Evolutionary conservation across 2,888 invertebrate species (phyloP).

Genomic region (Atethmia centrago): DNA sequence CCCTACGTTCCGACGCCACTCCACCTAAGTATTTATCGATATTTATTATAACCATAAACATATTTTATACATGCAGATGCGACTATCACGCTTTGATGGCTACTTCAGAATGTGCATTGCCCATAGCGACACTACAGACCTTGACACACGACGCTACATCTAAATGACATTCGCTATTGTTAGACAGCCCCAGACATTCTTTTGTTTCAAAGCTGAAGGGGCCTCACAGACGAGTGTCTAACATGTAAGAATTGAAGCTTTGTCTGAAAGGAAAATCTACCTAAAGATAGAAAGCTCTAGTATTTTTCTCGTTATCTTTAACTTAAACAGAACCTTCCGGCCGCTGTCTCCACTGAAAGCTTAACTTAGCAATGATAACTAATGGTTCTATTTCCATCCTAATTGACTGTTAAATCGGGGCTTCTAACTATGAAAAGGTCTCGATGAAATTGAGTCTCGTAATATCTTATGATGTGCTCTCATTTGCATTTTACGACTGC

Average conservation of each 20-base stretch:
- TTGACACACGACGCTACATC: constrained; percentile 68
- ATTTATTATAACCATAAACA: constrained; percentile 46
- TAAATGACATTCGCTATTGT: constrained; percentile 73
- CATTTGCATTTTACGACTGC: constrained; percentile 34
- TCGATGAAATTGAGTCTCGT: constrained; percentile 14
- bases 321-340: constrained; percentile 29
- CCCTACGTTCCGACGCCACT: constrained; percentile 28
- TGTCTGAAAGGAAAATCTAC: constrained; percentile 49
- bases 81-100: constrained; percentile 42
- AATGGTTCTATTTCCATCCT: constrained; percentile 29
- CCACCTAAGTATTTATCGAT: constrained; percentile 59
- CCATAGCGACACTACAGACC: constrained; percentile 60
- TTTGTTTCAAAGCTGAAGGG: constrained; percentile 70
- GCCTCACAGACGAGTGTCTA: constrained; percentile 53
- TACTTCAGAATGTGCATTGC: constrained; percentile 61
- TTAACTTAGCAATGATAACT: constrained; percentile 12
- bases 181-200: constrained; percentile 68
- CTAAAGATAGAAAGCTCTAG: constrained; percentile 26
- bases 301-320: constrained; percentile 46
- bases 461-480: constrained; percentile 15
- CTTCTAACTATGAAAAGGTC: constrained; percentile 8
- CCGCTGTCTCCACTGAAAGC: neutral
- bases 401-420: constrained; percentile 19
- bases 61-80: constrained; percentile 35
- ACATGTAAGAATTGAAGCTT: constrained; percentile 61